Evolutionary conservation across 2,797 vertebrate species (phyloP).

Genomic region (Chelmon rostratus): DNA sequence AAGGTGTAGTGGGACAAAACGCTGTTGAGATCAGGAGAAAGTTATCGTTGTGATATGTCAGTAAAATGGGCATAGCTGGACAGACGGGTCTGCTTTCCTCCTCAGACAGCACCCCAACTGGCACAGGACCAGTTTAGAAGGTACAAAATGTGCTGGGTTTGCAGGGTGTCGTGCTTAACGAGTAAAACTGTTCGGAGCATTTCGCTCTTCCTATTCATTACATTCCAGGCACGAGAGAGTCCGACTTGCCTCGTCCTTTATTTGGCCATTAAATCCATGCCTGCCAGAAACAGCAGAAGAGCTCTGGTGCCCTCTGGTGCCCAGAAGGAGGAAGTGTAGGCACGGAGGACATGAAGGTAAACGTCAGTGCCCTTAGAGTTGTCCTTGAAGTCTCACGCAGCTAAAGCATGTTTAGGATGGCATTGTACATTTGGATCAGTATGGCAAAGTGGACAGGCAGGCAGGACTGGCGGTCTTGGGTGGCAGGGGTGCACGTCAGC

Average conservation of each 20-base stretch:
- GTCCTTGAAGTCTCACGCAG: constrained; percentile 39
- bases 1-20: constrained; percentile 29
- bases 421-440: constrained; percentile 98
- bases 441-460: constrained; percentile 97
- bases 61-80: constrained; percentile 61
- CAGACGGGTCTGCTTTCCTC: constrained; percentile 46
- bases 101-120: constrained; percentile 41
- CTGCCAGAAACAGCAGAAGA: constrained; percentile 52
- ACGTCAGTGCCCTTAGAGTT: constrained; percentile 18
- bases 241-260: constrained; percentile 41
- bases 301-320: constrained; percentile 79
- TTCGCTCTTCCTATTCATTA: constrained; percentile 50
- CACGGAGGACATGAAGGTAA: constrained; percentile 55
- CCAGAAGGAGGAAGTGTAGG: constrained; percentile 64
- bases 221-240: constrained; percentile 63
- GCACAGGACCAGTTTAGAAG: constrained; percentile 46
- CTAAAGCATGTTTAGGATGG: constrained; percentile 96
- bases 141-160: constrained; percentile 42
- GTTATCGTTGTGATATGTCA: constrained; percentile 60
- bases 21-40: constrained; percentile 43
- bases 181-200: constrained; percentile 38
- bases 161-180: constrained; percentile 4
- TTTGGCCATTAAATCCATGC: constrained; percentile 44
- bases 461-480: constrained; percentile 98
- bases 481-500: constrained; percentile 96